Evolutionary conservation across 2,888 invertebrate species (phyloP).

Genomic region (Archips crataeganus): DNA sequence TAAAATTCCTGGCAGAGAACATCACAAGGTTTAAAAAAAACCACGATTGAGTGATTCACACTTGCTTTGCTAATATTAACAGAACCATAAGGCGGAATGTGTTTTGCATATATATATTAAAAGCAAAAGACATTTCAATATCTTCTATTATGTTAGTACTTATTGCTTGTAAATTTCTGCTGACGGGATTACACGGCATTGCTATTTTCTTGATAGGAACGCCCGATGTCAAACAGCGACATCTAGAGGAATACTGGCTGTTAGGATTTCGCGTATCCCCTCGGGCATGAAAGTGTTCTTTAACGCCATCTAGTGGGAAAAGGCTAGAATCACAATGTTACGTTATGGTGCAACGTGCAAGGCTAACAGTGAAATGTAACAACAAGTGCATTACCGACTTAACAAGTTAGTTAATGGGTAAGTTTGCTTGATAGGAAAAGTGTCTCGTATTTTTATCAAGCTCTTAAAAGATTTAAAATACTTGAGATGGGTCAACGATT

Average conservation of each 20-base stretch:
- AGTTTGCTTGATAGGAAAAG: conserved; percentile 24
- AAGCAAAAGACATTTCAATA: background rate
- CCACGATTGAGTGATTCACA: conserved; percentile 2
- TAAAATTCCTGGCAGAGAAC: conserved; percentile 2
- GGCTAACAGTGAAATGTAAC: conserved; percentile 11
- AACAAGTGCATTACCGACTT: conserved; percentile 33
- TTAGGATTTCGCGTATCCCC: conserved; percentile 27
- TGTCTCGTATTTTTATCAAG: background rate
- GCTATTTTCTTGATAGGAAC: conserved; percentile 34
- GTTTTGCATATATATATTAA: background rate
- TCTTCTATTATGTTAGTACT: background rate
- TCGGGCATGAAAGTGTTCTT: conserved; percentile 21
- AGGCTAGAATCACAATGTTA: conserved; percentile 26
- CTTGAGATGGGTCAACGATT: background rate
- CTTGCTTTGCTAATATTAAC: conserved; percentile 3
- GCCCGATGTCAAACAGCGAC: conserved; percentile 29
- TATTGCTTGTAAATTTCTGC: conserved; percentile 33
- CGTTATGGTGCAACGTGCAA: conserved; percentile 38
- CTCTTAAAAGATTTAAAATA: conserved; percentile 1
- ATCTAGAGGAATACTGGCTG: conserved; percentile 29
- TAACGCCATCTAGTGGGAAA: conserved; percentile 40
- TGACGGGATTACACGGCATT: conserved; percentile 30
- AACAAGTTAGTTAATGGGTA: conserved; percentile 22
- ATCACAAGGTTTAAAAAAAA: conserved; percentile 10
- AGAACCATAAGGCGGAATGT: background rate